Base-by-base conservation (phyloP, 1,140 invertebrate genomes). In the Andricus grossulariae region DNA sequence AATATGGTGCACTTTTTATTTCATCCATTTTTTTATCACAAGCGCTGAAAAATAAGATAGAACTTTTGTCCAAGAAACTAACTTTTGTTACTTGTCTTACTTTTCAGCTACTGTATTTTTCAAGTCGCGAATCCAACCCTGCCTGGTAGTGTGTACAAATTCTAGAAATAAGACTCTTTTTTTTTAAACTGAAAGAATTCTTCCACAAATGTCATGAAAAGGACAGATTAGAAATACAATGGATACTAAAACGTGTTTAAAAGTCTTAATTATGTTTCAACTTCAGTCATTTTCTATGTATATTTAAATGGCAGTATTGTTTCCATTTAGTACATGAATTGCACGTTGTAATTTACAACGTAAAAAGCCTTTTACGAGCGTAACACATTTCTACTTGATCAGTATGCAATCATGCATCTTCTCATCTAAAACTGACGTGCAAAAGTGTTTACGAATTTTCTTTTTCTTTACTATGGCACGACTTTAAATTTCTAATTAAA, bases 231-330 rank as follows among this genome's bases (percentile, higher is more conserved):
- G 8, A 45, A 45, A 45, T 45, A 45, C 39, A 45, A 45, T 45
- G 39, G 39, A 45, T 45, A 45, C 39, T 45, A 10, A 45, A 45
- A 32, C 25, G 39, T 45, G 39, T 45, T 45, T 45, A 11, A 45
- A 45, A 45, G 39, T 45, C 39, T 45, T 45, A 45, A 11, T 45
- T 45, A 39, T n/a, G 60, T 66, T 39, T 66, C 15, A 66, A 66
- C 32, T 39, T 66, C 60, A 66, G 60, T 66, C 39, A 15, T 21
- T 60, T 21, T 60, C 32, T 66, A 66, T 39, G 25, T 32, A 66
- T 66, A 66, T 66, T 66, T 7, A 66, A 39, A 66, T 66, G 60
- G 60, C 60, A 66, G 25, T 39, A 39, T n/a, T 66, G 54, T 21
- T 55, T 55, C 18, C 12, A 55, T 55, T 55, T 16, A 39, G 25